Base-by-base conservation (phyloP, 2,113 vertebrate species). In the Thermophis baileyi region DNA sequence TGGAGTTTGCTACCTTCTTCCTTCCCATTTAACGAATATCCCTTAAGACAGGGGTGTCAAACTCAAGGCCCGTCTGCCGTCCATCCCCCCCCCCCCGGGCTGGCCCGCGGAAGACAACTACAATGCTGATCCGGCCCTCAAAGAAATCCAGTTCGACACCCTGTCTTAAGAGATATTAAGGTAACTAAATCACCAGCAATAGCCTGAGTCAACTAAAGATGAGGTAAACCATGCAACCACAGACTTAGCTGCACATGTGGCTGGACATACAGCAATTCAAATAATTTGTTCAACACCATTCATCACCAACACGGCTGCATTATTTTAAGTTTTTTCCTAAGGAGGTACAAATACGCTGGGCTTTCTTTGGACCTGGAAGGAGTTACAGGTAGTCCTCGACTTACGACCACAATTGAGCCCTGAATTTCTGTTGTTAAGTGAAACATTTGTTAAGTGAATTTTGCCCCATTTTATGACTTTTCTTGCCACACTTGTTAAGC, bases 1-100 rank as follows among this genome's bases (percentile, higher is more conserved):
- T 95, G 92, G 60, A 94, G 91, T 96, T 93, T 81, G 86, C 93
- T 91, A 93, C 51, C 93, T 53, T 92, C 96, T 53, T 53, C 1
- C 6, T 81, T 40, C 50, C 25, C 63, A 35, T 35, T 74, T n/a
- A 74, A 35, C 6, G 10, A 49, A 87, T 49, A 87, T 47, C 11
- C 44, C 25, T 27, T 27, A 87, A 87, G 24, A 27, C 51, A 51
- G 50, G 50, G 50, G 50, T 51, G 50, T 51, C 10, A 51, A 51
- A 51, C 51, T 51, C 51, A 51, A 51, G 14, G 51, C 14, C 51
- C 3, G 12, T 51, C 44, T 44, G 44, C 44, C 2, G 12, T 51
- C 50, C 50, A 14, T 51, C 12, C 50, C 50, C 50, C 11, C 11
- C 11, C 50, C 12, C 12, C 0, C 50, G 3, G 50, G 50, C 50